Conservation (phyloP, 2,797 vertebrate genomes). For the Adrianichthys oophorus region DNA sequence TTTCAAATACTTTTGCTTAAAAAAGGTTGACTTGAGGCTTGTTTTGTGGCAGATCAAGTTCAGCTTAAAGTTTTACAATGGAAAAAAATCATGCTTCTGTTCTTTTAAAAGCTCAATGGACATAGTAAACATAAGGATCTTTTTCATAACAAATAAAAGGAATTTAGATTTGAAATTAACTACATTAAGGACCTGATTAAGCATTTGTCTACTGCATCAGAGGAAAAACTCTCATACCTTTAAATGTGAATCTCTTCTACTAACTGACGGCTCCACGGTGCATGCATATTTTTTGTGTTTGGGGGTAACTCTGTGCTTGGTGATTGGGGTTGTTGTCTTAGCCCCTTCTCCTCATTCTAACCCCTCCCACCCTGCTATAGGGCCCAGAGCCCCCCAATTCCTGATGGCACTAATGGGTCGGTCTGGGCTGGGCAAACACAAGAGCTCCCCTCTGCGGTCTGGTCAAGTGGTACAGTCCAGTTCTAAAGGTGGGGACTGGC, state of each 20-base stretch:
- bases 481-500: conserved; percentile 84
- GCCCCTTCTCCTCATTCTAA: conserved; percentile 54
- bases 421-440: conserved; percentile 79
- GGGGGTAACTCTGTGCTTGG: conserved; percentile 42
- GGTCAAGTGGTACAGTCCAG: conserved; percentile 77
- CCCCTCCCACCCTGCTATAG: conserved; percentile 69
- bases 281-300: conserved; percentile 46
- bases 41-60: no score
- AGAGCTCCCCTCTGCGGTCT: conserved; percentile 77
- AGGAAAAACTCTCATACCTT: conserved; percentile 42
- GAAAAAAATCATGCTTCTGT: no score
- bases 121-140: no score
- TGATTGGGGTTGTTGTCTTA: conserved; percentile 65
- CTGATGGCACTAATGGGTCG: conserved; percentile 82
- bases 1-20: no score
- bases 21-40: no score
- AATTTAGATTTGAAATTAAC: no score
- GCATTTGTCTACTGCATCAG: conserved; percentile 7
- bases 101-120: no score
- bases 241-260: conserved; percentile 44
- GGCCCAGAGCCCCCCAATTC: conserved; percentile 77
- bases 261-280: conserved; percentile 38
- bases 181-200: no score
- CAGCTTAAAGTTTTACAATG: no score
- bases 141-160: no score